These are phyloP conservation scores for Stegophylla sp. DNA, from an alignment of 2,888 invertebrate species.

Conservation along the genomic window DNA sequence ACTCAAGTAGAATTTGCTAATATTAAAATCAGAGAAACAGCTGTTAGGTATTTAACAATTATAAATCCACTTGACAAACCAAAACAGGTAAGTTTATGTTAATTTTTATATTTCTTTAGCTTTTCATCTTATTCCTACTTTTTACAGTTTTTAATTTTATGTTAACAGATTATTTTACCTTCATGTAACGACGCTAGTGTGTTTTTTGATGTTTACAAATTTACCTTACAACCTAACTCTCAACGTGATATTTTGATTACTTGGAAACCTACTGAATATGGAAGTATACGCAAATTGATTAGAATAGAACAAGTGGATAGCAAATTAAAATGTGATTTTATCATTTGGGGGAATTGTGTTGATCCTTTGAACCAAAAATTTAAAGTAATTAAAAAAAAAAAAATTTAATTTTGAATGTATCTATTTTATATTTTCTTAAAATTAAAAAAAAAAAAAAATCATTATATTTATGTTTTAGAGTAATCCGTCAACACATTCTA, in stretches of 20 bases:
- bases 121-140: background rate
- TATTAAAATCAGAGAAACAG: conserved; percentile 46
- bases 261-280: conserved; percentile 41
- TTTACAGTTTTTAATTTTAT: background rate
- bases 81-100: too few relatives aligned
- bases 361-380: conserved; percentile 11
- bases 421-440: background rate
- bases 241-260: conserved; percentile 28
- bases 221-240: conserved; percentile 38
- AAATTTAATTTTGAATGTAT: too few relatives aligned
- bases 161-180: conserved; percentile 38
- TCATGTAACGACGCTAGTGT: conserved; percentile 23
- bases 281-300: conserved; percentile 40
- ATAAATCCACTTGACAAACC: conserved; percentile 51
- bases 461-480: conserved; percentile 29
- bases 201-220: conserved; percentile 48
- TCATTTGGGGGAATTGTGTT: conserved; percentile 46
- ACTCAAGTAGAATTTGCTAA: conserved; percentile 53
- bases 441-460: background rate
- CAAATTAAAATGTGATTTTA: conserved; percentile 48
- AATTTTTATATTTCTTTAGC: background rate
- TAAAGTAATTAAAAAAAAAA: conserved; percentile 36
- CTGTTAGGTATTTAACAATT: conserved; percentile 44
- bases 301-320: conserved; percentile 43
- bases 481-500: background rate